Evolutionary conservation across 2,113 vertebrate genomes (phyloP).

Genomic region (Psilopsiagon aurifrons): DNA sequence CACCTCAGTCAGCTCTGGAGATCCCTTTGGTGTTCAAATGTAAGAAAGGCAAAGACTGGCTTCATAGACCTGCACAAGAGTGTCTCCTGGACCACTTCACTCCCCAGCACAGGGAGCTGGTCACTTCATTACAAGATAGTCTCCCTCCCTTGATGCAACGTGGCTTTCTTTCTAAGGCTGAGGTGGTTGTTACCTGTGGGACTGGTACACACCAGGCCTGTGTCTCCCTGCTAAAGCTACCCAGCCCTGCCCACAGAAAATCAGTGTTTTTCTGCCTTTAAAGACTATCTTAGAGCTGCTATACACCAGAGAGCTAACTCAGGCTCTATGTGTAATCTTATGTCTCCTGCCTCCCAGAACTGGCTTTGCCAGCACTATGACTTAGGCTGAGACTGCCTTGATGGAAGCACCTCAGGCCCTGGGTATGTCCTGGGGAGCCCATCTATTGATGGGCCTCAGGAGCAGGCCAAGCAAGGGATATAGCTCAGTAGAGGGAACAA

Average conservation of each 20-base stretch:
- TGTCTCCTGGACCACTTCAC: neutral
- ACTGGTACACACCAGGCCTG: neutral
- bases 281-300: neutral
- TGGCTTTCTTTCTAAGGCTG: neutral
- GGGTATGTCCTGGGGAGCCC: neutral
- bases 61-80: neutral
- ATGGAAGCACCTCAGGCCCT: neutral
- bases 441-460: neutral
- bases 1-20: neutral
- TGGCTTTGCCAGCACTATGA: neutral
- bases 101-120: neutral
- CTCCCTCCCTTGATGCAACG: accelerated
- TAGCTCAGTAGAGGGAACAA: accelerated
- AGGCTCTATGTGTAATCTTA: neutral
- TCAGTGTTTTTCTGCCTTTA: neutral
- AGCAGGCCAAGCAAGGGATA: neutral
- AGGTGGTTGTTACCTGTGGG: neutral
- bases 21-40: neutral
- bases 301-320: neutral
- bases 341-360: neutral
- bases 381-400: neutral
- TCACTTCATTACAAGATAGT: neutral
- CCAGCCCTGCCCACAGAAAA: neutral
- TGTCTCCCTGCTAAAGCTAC: neutral
- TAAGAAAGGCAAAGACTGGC: neutral